Conservation (phyloP, 30 jellyfish, hydroid and myxozoan genomes). For the Turritopsis rubra region DNA sequence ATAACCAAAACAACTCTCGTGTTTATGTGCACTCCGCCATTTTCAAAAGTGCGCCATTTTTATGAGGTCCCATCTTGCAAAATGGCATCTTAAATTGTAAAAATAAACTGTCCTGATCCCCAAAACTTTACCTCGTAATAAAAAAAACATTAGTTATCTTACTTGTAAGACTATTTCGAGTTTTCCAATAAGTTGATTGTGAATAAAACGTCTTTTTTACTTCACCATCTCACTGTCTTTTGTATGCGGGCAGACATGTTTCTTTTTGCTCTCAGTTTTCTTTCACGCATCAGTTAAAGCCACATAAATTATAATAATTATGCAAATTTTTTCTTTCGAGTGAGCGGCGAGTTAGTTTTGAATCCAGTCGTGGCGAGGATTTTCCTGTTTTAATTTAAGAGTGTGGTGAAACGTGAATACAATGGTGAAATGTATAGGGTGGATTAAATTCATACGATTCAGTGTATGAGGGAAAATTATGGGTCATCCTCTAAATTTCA, state of each 20-base stretch:
- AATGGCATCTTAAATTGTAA: slow-evolving; percentile 34
- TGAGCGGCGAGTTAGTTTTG: not conserved
- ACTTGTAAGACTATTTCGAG: not conserved
- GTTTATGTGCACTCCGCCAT: slow-evolving; percentile 36
- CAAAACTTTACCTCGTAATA: not conserved
- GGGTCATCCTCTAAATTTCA: too few relatives aligned
- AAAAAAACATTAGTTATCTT: not conserved
- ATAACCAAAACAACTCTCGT: not conserved
- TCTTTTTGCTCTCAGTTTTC: slow-evolving; percentile 14
- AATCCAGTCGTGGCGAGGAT: not conserved
- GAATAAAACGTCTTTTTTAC: not conserved
- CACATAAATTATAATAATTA: slow-evolving; percentile 15
- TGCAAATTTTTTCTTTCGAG: not conserved
- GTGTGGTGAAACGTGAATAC: not conserved
- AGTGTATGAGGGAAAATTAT: too few relatives aligned
- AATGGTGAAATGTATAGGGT: not conserved
- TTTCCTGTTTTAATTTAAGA: not conserved
- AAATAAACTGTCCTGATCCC: not conserved
- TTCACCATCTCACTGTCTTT: not conserved
- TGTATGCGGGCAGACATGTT: slow-evolving; percentile 12
- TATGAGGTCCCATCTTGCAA: slow-evolving; percentile 36
- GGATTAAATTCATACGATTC: too few relatives aligned
- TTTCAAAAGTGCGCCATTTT: slow-evolving; percentile 48
- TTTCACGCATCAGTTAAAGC: slow-evolving; percentile 31
- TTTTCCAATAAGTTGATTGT: not conserved